Evolutionary conservation across 2,113 vertebrate genomes (phyloP).

Genomic region (Engystomops pustulosus): DNA sequence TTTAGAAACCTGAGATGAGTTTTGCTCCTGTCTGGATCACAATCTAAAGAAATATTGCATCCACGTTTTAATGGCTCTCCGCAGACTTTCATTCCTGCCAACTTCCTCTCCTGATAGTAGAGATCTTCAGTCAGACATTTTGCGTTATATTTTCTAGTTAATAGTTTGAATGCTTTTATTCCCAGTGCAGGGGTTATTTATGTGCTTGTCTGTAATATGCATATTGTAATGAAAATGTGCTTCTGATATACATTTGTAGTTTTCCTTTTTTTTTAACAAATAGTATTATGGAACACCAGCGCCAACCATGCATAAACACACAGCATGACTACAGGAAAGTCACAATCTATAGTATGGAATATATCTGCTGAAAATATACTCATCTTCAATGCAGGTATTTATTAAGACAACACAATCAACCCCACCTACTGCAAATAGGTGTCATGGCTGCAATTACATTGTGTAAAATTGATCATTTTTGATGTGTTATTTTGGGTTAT

Average conservation of each 20-base stretch:
- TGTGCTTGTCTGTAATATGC: constrained; percentile 60
- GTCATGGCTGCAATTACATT: neutral
- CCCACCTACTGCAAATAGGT: neutral
- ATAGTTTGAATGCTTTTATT: constrained; percentile 61
- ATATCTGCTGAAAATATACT: constrained; percentile 12
- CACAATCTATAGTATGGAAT: neutral
- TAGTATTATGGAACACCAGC: constrained; percentile 39
- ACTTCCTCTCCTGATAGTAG: constrained; percentile 58
- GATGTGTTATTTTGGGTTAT: neutral
- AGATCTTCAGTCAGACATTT: constrained; percentile 59
- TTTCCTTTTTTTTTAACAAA: constrained; percentile 40
- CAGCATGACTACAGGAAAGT: constrained; percentile 39
- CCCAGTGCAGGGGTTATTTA: constrained; percentile 59
- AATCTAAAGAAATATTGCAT: constrained; percentile 61
- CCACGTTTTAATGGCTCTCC: constrained; percentile 58
- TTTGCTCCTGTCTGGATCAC: constrained; percentile 59
- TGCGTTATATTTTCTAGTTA: constrained; percentile 59
- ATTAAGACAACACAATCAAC: neutral
- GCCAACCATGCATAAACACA: constrained; percentile 51
- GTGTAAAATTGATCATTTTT: neutral
- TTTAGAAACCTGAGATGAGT: constrained; percentile 55
- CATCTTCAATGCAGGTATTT: neutral
- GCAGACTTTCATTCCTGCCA: constrained; percentile 56
- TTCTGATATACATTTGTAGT: constrained; percentile 56
- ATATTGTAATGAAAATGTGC: constrained; percentile 58